Percentiles rank a stretch among this genome's conserved stretches.
These are phyloP conservation scores for Phalacrocorax carbo DNA, from an alignment of 2,113 vertebrate species.

Conservation along the genomic window DNA sequence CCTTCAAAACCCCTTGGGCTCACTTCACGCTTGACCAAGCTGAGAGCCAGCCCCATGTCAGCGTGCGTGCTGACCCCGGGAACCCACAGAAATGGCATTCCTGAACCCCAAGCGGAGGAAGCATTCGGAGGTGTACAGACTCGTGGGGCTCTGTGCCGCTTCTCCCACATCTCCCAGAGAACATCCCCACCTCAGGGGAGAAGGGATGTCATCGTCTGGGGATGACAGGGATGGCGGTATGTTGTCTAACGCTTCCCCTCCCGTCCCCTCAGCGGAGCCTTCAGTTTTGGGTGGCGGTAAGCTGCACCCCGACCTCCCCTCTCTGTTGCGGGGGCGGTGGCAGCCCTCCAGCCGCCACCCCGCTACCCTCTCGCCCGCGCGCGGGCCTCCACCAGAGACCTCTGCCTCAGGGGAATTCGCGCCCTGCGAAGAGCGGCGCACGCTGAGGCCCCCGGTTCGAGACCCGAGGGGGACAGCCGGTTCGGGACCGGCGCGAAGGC, in stretches of 20 bases:
- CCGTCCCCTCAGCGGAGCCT: fast-evolving
- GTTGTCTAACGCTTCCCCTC: background rate
- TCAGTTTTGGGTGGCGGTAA: background rate
- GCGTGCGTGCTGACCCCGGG: fast-evolving
- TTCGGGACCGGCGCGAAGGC: fast-evolving
- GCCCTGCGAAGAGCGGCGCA: background rate
- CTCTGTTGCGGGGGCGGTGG: no score
- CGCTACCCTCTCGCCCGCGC: background rate
- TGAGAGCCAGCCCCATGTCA: fast-evolving
- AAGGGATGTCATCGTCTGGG: fast-evolving
- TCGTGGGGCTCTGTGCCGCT: fast-evolving
- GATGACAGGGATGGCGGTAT: fast-evolving
- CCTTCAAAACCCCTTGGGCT: background rate
- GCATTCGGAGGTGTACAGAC: fast-evolving
- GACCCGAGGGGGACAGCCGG: background rate
- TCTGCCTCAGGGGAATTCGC: background rate
- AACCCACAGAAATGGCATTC: background rate
- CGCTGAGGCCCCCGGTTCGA: background rate
- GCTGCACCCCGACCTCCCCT: background rate
- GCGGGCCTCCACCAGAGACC: background rate
- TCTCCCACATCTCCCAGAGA: no score
- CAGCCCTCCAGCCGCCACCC: background rate
- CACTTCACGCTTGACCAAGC: fast-evolving
- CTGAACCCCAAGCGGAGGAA: background rate
- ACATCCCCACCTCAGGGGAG: no score